These are phyloP conservation scores for Chelmon rostratus DNA, from an alignment of 2,797 vertebrate genomes.

Conservation along the genomic window DNA sequence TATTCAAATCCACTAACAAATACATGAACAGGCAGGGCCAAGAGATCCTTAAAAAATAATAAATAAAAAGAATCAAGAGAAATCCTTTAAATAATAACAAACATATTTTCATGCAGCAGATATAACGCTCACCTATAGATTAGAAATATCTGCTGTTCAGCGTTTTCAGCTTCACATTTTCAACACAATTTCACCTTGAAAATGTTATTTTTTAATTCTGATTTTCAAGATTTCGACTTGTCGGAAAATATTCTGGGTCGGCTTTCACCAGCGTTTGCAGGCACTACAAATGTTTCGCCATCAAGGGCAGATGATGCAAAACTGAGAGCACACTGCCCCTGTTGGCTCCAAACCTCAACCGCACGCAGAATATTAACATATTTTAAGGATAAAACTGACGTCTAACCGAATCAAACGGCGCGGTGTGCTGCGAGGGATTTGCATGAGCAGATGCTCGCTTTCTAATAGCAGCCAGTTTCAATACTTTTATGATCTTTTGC, in stretches of 20 bases:
- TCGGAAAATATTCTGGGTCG: neutral
- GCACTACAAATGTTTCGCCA: neutral
- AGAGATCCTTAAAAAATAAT: neutral
- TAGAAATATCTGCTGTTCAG: neutral
- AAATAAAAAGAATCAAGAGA: neutral
- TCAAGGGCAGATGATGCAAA: too few relatives aligned
- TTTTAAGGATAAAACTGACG: neutral
- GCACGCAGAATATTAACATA: neutral
- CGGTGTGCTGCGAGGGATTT: too few relatives aligned
- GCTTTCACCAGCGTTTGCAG: neutral
- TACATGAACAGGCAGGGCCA: neutral
- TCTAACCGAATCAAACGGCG: neutral
- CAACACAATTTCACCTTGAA: neutral
- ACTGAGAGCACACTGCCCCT: neutral
- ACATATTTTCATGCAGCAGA: neutral
- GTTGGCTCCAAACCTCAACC: neutral
- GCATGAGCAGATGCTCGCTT: neutral
- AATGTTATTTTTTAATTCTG: neutral
- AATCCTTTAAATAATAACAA: neutral
- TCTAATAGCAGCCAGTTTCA: neutral
- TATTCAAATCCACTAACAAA: constrained; percentile 13
- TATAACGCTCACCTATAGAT: neutral
- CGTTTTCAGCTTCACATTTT: neutral
- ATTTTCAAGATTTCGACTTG: neutral
- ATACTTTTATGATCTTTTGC: neutral